These are phyloP conservation scores for Proisotoma minuta DNA, from an alignment of 2,888 invertebrate species.

Conservation along the genomic window DNA sequence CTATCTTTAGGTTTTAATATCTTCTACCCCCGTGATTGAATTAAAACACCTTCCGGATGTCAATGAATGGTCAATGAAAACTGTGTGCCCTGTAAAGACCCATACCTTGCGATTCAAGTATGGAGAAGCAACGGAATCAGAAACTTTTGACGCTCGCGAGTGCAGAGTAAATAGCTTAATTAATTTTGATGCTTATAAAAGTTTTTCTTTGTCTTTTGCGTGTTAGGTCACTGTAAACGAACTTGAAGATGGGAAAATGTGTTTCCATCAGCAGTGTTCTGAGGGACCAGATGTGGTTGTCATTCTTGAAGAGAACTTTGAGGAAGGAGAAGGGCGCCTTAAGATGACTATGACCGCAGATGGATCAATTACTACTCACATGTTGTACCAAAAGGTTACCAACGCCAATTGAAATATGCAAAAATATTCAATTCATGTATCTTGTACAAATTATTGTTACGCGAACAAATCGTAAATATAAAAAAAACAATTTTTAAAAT, in stretches of 20 bases:
- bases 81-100: constrained; percentile 32
- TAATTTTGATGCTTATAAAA: not conserved
- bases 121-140: constrained; percentile 29
- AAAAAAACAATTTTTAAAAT: no score
- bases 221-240: constrained; percentile 23
- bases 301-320: constrained; percentile 4
- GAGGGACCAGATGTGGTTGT: constrained; percentile 35
- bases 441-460: no score
- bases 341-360: not conserved
- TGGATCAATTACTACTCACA: constrained; percentile 7
- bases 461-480: no score
- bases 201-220: not conserved
- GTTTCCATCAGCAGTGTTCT: constrained; percentile 31
- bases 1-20: not conserved
- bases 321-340: not conserved
- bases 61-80: constrained; percentile 27
- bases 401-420: not conserved
- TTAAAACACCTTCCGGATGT: constrained; percentile 18
- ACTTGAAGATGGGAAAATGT: constrained; percentile 16
- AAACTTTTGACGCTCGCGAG: constrained; percentile 37
- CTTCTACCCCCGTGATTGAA: constrained; percentile 28
- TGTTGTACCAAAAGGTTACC: constrained; percentile 8
- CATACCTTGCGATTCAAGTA: constrained; percentile 22
- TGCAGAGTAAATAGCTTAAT: constrained; percentile 27
- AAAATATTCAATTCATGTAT: not conserved